Conservation (phyloP, 2,888 invertebrate genomes). For the Hypomecis atomaria region DNA sequence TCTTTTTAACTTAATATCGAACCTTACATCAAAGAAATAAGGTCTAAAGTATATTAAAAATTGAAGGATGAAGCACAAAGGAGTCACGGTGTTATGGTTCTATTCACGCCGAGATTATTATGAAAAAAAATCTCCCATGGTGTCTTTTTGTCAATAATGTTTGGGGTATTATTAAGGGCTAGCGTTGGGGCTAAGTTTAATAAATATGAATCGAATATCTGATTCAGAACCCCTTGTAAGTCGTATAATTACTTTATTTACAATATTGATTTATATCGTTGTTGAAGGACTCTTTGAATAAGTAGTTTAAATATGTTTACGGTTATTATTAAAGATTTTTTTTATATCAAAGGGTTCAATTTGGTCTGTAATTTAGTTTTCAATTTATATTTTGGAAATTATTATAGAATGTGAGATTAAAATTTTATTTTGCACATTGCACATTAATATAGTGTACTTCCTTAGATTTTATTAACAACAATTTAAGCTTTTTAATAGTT, state of each 20-base stretch:
- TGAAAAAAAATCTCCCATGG: conserved; percentile 61
- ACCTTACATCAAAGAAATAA: conserved; percentile 27
- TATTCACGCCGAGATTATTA: conserved; percentile 47
- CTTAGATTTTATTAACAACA: too few species aligned
- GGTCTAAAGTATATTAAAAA: conserved; percentile 16
- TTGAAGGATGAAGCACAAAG: conserved; percentile 31
- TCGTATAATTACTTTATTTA: conserved; percentile 23
- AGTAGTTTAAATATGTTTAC: conserved; percentile 11
- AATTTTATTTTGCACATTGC: too few species aligned
- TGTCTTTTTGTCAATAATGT: conserved; percentile 68
- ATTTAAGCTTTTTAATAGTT: too few species aligned
- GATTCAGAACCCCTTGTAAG: conserved; percentile 26
- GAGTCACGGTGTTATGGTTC: conserved; percentile 45
- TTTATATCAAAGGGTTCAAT: not conserved
- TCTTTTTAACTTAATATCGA: conserved; percentile 3
- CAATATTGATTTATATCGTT: conserved; percentile 8
- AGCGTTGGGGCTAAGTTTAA: conserved; percentile 53
- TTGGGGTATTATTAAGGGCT: conserved; percentile 56
- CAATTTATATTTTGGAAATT: not conserved
- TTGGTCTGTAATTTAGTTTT: not conserved
- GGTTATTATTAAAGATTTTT: not conserved
- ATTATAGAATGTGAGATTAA: too few species aligned
- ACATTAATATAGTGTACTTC: too few species aligned
- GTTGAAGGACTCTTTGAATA: conserved; percentile 5
- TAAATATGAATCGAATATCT: conserved; percentile 60